Base-by-base conservation (phyloP, 1,140 invertebrate species). In the Camponotus floridanus region DNA sequence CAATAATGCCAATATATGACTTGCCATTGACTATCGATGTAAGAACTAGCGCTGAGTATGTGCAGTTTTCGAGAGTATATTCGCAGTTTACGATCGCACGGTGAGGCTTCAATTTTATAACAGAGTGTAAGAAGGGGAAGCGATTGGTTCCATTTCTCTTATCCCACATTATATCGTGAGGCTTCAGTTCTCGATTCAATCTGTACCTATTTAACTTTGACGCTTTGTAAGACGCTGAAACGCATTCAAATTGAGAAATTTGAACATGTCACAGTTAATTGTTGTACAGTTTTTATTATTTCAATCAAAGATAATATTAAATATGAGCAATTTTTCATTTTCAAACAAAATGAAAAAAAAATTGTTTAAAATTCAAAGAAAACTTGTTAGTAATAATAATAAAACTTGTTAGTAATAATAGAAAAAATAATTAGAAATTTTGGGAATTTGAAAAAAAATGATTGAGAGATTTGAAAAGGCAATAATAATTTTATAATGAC, bases 121-220 rank as follows among this genome's bases (percentile, higher is more conserved):
- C 73, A 62, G 74, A 71, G 64, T n/a, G 33, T n/a, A 51, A 55
- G n/a, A 80, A 86, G 65, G 83, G 78, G 57, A 55, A 51, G 26
- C 78, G 45, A 84, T 48, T 67, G 57, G 39, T 61, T 78, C 81
- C 18, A 79, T 48, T 71, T 79, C 79, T 8, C 39, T 45, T 33
- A 57, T 55, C 61, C 64, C 62, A 65, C 81, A 68, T 76, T 48
- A 70, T 65, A 74, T 85, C 88, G 91, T 91, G 84, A 55, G 91
- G 91, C 90, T 92, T 92, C 91, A 74, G 81, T 86, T 91, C 86
- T 92, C 90, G 62, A 90, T 87, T 92, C 90, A 92, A 92, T 92
- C 91, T 92, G 85, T 87, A 88, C 76, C 88, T 92, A 90, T 87
- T 92, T 92, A 91, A 91, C 90, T 90, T 90, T 92, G 74, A 64